Evolutionary conservation across 2,113 vertebrate genomes (phyloP).

Genomic region (Polypterus senegalus): DNA sequence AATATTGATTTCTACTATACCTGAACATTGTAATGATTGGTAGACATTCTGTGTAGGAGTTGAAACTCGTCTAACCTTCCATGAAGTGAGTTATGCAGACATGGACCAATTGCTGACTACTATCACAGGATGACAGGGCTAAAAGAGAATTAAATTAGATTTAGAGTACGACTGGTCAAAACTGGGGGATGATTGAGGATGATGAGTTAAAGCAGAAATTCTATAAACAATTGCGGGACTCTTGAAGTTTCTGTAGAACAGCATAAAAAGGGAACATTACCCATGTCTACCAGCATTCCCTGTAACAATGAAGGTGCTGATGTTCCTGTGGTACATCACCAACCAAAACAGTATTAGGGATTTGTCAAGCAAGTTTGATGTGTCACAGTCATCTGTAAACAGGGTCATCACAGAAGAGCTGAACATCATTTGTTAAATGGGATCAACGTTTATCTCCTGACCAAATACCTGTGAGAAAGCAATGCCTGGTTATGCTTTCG

Average conservation of each 20-base stretch:
- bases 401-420: slow-evolving; percentile 8
- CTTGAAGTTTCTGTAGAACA: slow-evolving; percentile 1
- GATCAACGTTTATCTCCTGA: slow-evolving; percentile 6
- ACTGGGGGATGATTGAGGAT: too few species aligned
- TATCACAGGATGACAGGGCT: too few species aligned
- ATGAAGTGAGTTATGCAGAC: too few species aligned
- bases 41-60: too few species aligned
- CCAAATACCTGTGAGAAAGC: slow-evolving; percentile 8
- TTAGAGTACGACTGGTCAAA: too few species aligned
- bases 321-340: slow-evolving; percentile 13
- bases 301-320: slow-evolving; percentile 14
- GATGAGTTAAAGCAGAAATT: too few species aligned
- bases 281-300: slow-evolving; percentile 6
- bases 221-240: too few species aligned
- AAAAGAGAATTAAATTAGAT: too few species aligned
- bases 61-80: too few species aligned
- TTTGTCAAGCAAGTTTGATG: slow-evolving; percentile 16
- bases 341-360: slow-evolving; percentile 16
- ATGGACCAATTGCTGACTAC: too few species aligned
- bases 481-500: slow-evolving; percentile 2
- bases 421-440: slow-evolving; percentile 6
- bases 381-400: slow-evolving; percentile 8
- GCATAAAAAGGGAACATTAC: background rate
- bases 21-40: too few species aligned
- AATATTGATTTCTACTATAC: too few species aligned